These are phyloP conservation scores for Rhinolophus sinicus DNA, from an alignment of 2,113 vertebrate genomes.

Conservation along the genomic window DNA sequence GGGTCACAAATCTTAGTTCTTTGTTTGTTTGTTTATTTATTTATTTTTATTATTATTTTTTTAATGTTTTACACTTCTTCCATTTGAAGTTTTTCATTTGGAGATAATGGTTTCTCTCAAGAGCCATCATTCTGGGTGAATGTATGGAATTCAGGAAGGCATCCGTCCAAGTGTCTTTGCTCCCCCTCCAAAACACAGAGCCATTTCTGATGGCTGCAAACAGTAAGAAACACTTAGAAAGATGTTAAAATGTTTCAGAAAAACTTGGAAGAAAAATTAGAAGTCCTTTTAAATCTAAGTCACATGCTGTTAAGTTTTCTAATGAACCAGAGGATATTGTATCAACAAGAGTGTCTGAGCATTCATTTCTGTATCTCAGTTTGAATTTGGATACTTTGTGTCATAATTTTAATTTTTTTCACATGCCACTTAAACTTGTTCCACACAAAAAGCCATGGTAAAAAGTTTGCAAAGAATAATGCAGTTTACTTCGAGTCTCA, in stretches of 20 bases:
- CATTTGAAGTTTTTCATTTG: neutral
- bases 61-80: neutral
- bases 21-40: no score
- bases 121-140: neutral
- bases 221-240: neutral
- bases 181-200: neutral
- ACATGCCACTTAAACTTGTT: neutral
- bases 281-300: neutral
- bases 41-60: neutral
- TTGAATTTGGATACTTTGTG: neutral
- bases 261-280: neutral
- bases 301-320: constrained; percentile 10
- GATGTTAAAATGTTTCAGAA: neutral
- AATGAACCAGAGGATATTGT: neutral
- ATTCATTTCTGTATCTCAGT: neutral
- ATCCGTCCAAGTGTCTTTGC: neutral
- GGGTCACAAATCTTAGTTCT: neutral
- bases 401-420: neutral
- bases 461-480: neutral
- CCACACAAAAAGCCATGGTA: neutral
- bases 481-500: neutral
- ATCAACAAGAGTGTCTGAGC: neutral
- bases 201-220: neutral
- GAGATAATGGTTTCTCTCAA: neutral
- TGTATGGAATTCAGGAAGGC: neutral